Percentiles rank a stretch among this genome's conserved stretches.
These are phyloP conservation scores for Hydrotaea cyrtoneurina DNA, from an alignment of 2,888 invertebrate genomes.

Conservation along the genomic window DNA sequence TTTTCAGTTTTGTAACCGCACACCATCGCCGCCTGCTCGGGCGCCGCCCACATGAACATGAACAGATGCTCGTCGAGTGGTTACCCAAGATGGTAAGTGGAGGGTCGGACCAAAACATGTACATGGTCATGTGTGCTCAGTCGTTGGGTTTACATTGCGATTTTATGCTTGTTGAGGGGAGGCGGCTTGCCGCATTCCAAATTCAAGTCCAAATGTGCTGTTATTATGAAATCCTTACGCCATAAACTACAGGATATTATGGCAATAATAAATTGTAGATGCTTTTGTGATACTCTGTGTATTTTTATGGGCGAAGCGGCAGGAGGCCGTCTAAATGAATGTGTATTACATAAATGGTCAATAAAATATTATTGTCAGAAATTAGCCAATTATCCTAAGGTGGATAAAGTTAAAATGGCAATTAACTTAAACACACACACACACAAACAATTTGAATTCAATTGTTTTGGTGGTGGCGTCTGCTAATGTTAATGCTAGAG, in stretches of 20 bases:
- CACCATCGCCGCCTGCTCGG: background rate
- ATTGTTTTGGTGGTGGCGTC: too few relatives aligned
- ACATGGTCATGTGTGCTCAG: background rate
- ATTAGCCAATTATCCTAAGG: background rate
- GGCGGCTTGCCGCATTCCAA: background rate
- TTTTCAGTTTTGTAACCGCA: constrained; percentile 13
- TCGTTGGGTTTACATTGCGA: too few relatives aligned
- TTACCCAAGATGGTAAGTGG: constrained; percentile 2
- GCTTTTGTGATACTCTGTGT: background rate
- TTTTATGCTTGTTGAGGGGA: background rate
- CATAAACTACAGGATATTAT: constrained; percentile 20
- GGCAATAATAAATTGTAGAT: constrained; percentile 21
- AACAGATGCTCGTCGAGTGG: constrained; percentile 24
- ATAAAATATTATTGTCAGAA: constrained; percentile 6
- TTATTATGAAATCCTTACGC: constrained; percentile 13
- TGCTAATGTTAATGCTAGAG: too few relatives aligned
- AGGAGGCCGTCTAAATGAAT: background rate
- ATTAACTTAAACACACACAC: too few relatives aligned
- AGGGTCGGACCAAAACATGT: too few relatives aligned
- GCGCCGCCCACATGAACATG: background rate
- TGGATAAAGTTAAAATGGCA: too few relatives aligned
- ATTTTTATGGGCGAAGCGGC: background rate
- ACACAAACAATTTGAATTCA: too few relatives aligned
- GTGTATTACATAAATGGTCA: background rate
- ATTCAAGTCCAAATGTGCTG: background rate